phyloP scores from a whole-genome alignment of 2,888 invertebrate species.

The Xestia xanthographa region DNA sequence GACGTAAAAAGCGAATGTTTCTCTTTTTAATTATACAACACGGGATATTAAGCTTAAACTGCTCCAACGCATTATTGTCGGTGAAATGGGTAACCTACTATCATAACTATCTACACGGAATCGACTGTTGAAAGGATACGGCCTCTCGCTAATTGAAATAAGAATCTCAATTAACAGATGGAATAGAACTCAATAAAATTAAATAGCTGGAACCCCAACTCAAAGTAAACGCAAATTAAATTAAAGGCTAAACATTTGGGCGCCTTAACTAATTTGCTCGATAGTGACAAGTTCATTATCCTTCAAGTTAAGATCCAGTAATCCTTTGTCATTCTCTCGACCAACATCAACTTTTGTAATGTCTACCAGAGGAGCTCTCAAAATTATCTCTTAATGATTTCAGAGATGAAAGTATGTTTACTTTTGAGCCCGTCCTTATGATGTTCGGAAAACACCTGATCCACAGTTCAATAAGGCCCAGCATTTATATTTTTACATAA shows the following conservation, averaged over 20 bases:
- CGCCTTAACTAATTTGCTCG: constrained; percentile 67
- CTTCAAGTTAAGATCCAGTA: constrained; percentile 59
- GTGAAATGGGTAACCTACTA: constrained; percentile 54
- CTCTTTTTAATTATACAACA: constrained; percentile 90
- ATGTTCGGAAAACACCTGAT: constrained; percentile 39
- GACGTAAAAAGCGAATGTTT: constrained; percentile 88
- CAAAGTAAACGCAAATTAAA: constrained; percentile 70
- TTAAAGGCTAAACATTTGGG: constrained; percentile 68
- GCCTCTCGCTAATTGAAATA: constrained; percentile 28
- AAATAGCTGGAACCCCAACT: constrained; percentile 51
- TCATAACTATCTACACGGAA: constrained; percentile 3
- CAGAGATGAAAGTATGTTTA: neutral
- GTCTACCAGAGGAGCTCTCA: neutral
- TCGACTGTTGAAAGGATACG: neutral
- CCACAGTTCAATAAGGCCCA: constrained; percentile 10
- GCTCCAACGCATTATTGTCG: constrained; percentile 79
- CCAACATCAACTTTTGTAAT: constrained; percentile 54
- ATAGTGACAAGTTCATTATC: constrained; percentile 73
- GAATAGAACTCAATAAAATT: constrained; percentile 43
- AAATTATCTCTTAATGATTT: constrained; percentile 26
- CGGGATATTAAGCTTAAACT: constrained; percentile 87
- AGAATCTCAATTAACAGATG: constrained; percentile 34
- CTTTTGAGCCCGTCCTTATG: neutral
- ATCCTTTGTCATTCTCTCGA: constrained; percentile 66
- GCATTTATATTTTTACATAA: constrained; percentile 44